Evolutionary conservation across 53 echinoderm and acorn worm genomes (phyloP), one percentile per base, ranked within the genome.

Genomic region (Holothuria leucospilota): DNA sequence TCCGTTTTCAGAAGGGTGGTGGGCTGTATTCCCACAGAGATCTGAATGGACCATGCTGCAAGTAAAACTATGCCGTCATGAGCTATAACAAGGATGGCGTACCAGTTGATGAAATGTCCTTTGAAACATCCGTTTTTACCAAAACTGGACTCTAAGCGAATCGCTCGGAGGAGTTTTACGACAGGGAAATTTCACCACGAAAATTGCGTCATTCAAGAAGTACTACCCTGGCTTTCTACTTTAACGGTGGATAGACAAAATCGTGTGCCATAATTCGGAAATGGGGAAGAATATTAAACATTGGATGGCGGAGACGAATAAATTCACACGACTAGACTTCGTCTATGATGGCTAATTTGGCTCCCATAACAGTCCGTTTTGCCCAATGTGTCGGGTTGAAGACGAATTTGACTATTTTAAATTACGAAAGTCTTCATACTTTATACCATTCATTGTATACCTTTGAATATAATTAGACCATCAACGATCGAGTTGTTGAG

Each of bases 401-500:
- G 29, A 87, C 94, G 1, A 82, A 94, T 39, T 77, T 96, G 42
- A 96, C 91, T 6, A 84, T 96, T 24, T 46, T 96, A 38, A 96
- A 96, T 88, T 96, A 92, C 20, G 96, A 96, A 75, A 92, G 90
- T 29, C 86, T 96, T 38, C 79, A 85, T 15, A 77, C 84, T 52
- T 39, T 94, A 29, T 86, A 90, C 71, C 88, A 81, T 26, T 92
- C 94, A 42, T 71, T 96, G 71, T 94, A 94, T 15, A 86, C 85
- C 39, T 75, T 71, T 11, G 29, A 87, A 34, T 60, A 85, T 6
- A 84, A 71, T 49, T 81, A 39, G 29, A 78, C 24, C 67, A 82
- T 73, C 90, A n/a, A 86, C 42, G 82, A 78, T n/a, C 20, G 77
- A 78, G 23, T 91, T 78, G 62, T 71, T 95, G 29, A 84, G 86